A percentile compares a stretch with the other conserved stretches of the same genome.
phyloP scores from a whole-genome alignment of 1,140 invertebrate species.

The Pomacea maculata region DNA sequence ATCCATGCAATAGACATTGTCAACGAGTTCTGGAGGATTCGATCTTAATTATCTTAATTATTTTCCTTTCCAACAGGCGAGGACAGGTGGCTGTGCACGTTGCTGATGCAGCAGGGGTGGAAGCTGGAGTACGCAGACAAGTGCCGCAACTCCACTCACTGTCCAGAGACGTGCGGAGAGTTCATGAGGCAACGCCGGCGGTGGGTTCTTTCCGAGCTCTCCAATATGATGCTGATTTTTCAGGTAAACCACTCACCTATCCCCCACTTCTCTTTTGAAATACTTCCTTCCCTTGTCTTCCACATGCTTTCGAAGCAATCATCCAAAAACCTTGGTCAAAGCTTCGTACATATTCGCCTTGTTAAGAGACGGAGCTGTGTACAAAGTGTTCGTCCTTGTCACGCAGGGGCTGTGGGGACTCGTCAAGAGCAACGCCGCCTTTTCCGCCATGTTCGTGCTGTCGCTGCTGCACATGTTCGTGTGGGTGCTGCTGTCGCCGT shows the following conservation, averaged over 20 bases:
- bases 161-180: constrained; percentile 36
- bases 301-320: no score
- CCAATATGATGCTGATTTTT: constrained; percentile 72
- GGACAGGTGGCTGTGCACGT: constrained; percentile 44
- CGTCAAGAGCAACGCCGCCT: constrained; percentile 69
- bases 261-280: no score
- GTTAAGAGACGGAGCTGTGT: no score
- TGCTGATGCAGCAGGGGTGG: constrained; percentile 42
- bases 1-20: no score
- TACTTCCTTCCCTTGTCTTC: no score
- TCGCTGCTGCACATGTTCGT: constrained; percentile 43
- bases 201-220: constrained; percentile 74
- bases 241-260: constrained; percentile 31
- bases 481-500: constrained; percentile 38
- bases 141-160: constrained; percentile 38
- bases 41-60: background rate
- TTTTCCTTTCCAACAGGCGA: constrained; percentile 29
- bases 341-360: no score
- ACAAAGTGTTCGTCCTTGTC: constrained; percentile 57
- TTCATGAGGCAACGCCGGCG: constrained; percentile 48
- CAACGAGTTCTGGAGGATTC: background rate
- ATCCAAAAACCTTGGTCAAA: no score
- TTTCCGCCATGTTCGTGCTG: constrained; percentile 69
- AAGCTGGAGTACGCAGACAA: constrained; percentile 36
- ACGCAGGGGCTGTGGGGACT: constrained; percentile 67